Evolutionary conservation across 2,113 vertebrate species (phyloP).

Genomic region (Cyrtonyx montezumae): DNA sequence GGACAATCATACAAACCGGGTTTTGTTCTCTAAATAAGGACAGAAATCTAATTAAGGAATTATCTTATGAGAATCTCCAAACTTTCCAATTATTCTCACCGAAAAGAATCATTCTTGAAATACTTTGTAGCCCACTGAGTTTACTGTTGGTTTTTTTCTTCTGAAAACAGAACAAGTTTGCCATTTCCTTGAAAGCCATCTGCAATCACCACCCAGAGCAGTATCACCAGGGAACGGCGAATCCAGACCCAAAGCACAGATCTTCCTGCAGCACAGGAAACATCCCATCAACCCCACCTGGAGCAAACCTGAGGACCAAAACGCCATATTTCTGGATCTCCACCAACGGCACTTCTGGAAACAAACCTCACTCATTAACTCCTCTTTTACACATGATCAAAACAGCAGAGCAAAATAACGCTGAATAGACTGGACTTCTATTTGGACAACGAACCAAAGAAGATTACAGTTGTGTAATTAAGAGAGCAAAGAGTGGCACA

Average conservation of each 20-base stretch:
- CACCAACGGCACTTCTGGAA: background rate
- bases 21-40: background rate
- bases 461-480: slow-evolving; percentile 16
- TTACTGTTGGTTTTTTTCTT: background rate
- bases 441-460: slow-evolving; percentile 24
- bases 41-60: background rate
- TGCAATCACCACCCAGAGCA: background rate
- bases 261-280: fast-evolving
- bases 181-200: background rate
- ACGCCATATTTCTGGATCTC: background rate
- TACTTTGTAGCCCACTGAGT: background rate
- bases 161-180: background rate
- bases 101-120: background rate
- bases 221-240: fast-evolving
- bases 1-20: background rate
- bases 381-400: background rate
- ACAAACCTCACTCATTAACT: background rate
- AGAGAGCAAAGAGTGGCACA: slow-evolving; percentile 31
- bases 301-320: background rate
- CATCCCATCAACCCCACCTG: fast-evolving
- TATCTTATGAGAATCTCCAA: background rate
- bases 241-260: background rate
- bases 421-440: background rate
- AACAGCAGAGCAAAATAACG: background rate
- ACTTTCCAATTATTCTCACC: background rate